Evolutionary conservation across 2,113 vertebrate genomes (phyloP), one percentile per base, ranked within the genome.

Genomic region (Salvelinus namaycush): DNA sequence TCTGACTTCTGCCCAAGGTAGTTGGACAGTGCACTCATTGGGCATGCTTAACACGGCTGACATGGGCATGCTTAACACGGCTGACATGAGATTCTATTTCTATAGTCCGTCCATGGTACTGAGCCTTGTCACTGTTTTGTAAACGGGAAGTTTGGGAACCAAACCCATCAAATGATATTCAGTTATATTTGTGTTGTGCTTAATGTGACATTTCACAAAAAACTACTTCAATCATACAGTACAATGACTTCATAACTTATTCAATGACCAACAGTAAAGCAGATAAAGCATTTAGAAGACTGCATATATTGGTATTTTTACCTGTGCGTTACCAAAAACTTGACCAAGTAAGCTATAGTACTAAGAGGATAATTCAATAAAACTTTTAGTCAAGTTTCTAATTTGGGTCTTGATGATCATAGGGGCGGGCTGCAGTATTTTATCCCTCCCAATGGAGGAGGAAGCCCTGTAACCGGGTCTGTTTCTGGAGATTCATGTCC

Each of bases 401-500:
- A 54, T 54, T 54, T 18, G 14, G 16, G 16, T 54, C 49, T 54
- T 54, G 49, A 13, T 14, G 16, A 18, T 54, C 4, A 54, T 83
- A 82, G 88, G 85, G 77, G 24, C 59, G 13, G 51, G 14, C 4
- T 51, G 12, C 12, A 3, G 14, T 51, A 5, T 51, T 34, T 11
- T 76, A 39, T 64, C 81, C 78, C 16, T 88, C 84, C 83, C 77
- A 80, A 71, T 81, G 29, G 72, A 80, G 64, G 7, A 60, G 22
- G 9, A 22, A 20, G 59, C 16, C 59, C n/a, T 16, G 51, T n/a
- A 44, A 24, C 29, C 31, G 18, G 31, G 29, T 7, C 16, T 76
- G 68, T 44, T 81, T 86, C 73, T 88, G 87, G 83, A 79, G 24
- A 22, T 74, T 88, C 73, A 77, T 16, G 79, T 68, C 76, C 86